A percentile compares a stretch with the other conserved stretches of the same genome.
phyloP scores from a whole-genome alignment of 1,140 invertebrate genomes.

The Rhopalosiphum padi region DNA sequence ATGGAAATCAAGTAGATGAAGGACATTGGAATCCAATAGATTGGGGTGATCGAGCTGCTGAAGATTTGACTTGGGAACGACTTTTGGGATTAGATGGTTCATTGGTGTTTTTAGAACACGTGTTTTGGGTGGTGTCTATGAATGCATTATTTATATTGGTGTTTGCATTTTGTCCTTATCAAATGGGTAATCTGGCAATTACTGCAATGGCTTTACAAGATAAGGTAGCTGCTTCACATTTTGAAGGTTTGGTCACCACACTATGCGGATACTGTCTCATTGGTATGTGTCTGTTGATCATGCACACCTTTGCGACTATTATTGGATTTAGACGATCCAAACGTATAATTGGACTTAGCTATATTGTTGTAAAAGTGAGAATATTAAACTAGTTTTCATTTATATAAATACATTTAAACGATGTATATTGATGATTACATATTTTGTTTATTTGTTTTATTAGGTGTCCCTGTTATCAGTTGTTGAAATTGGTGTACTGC shows the following conservation, averaged over 20 bases:
- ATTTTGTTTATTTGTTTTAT: constrained; percentile 8
- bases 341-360: constrained; percentile 89
- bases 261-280: constrained; percentile 92
- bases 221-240: constrained; percentile 79
- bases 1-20: constrained; percentile 68
- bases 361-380: constrained; percentile 93
- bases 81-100: constrained; percentile 96
- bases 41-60: constrained; percentile 91
- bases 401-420: background rate
- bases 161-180: constrained; percentile 95
- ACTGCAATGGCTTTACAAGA: constrained; percentile 78
- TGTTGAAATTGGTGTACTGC: constrained; percentile 95
- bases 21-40: constrained; percentile 98
- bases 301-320: constrained; percentile 80
- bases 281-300: constrained; percentile 80
- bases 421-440: background rate
- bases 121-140: constrained; percentile 98
- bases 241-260: constrained; percentile 89
- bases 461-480: constrained; percentile 83
- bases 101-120: constrained; percentile 95
- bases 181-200: constrained; percentile 88
- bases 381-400: background rate
- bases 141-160: constrained; percentile 96
- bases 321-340: constrained; percentile 81
- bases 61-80: constrained; percentile 98